Percentiles rank a stretch among this genome's conserved stretches.
Conservation (phyloP, 2,113 vertebrate species). For the Colaptes auratus region DNA sequence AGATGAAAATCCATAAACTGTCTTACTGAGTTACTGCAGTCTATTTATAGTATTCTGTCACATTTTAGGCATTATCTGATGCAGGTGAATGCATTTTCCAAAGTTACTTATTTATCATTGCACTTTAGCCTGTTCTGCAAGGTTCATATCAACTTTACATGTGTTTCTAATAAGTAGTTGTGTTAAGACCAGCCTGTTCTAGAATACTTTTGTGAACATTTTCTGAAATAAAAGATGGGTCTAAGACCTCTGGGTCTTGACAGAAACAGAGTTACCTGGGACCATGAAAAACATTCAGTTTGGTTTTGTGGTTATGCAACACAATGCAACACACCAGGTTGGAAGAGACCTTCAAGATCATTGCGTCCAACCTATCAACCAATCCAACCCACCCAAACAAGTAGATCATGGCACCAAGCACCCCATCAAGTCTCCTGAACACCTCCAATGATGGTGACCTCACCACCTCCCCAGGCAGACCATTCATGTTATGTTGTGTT, state of each 20-base stretch:
- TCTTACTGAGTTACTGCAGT: conserved; percentile 46
- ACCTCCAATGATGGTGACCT: too few relatives aligned
- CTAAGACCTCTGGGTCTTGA: not conserved
- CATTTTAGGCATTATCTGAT: conserved; percentile 17
- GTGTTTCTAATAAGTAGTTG: conserved; percentile 26
- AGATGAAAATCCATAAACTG: conserved; percentile 36
- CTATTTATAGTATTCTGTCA: not conserved
- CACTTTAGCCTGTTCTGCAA: not conserved
- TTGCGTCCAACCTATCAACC: too few relatives aligned
- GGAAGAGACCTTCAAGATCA: too few relatives aligned
- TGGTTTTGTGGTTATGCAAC: not conserved
- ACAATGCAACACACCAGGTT: too few relatives aligned
- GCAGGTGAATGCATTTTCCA: not conserved
- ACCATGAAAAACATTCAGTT: not conserved
- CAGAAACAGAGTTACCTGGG: not conserved
- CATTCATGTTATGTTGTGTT: too few relatives aligned
- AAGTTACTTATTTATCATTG: not conserved
- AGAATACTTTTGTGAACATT: not conserved
- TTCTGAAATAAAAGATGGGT: not conserved
- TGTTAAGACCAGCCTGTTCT: conserved; percentile 4
- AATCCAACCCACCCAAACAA: too few relatives aligned
- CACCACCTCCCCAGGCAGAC: too few relatives aligned
- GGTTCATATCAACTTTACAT: not conserved
- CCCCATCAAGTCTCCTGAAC: too few relatives aligned
- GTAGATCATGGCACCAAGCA: too few relatives aligned